Base-by-base conservation (phyloP, 2,888 invertebrate species). In the Ennomos fuscantarius region DNA sequence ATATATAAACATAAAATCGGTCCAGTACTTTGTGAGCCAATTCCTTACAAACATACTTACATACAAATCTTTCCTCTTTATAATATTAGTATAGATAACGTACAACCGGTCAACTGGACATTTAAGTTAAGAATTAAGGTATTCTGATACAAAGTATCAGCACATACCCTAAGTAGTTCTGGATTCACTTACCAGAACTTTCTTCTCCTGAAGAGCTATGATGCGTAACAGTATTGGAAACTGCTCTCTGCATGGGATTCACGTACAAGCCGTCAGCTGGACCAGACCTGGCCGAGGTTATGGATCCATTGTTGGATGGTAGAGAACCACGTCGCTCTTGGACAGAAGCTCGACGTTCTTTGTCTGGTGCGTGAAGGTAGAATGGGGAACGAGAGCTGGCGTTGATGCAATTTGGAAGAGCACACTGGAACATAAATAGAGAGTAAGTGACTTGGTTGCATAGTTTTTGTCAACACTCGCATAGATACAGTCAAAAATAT, bases 251-350 rank as follows among this genome's bases (percentile, higher is more conserved):
- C 96, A 97, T 96, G 0, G 97, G 97, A 81, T 97, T 97, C 60
- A 97, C 95, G 78, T 97, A 97, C 40, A 97, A 93, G 0, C 97
- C 97, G 72, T 97, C 96, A 55, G 95, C 95, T 0, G 95, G 95
- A 59, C 94, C 79, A 69, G 90, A 82, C 12, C 89, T 71, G 12
- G 81, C 75, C 0, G 88, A 89, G 68, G 79, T 77, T 57, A 90
- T 63, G 86, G 95, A 73, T 0, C 87, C 83, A 60, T 76, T 77
- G 1, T 86, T 82, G 44, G 90, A 87, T 8, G 90, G 84, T 6
- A 92, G 55, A 55, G 92, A 84, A 15, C 88, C 82, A 57, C 92
- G 76, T 34, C 89, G 83, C 68, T 87, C 89, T 37, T 79, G 80
- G 2, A 73, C 66, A 8, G 86, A 84, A 42, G 68, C 68, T 44